Conservation (phyloP, 2,797 vertebrate species). For the Cottoperca gobio region DNA sequence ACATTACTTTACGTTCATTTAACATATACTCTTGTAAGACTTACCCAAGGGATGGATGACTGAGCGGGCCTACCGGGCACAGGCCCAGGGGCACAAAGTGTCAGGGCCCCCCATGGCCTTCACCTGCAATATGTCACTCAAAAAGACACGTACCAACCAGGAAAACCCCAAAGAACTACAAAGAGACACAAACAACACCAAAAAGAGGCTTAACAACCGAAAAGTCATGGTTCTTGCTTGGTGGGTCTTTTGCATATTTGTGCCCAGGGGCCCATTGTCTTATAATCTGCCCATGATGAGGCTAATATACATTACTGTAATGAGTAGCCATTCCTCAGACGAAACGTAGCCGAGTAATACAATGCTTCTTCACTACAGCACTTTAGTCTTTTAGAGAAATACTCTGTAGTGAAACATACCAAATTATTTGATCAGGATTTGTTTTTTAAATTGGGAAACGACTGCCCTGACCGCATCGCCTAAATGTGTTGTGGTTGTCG, state of each 20-base stretch:
- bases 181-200: too few species aligned
- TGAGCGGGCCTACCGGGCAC: too few species aligned
- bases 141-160: too few species aligned
- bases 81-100: too few species aligned
- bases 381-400: neutral
- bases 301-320: neutral
- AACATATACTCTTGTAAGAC: neutral
- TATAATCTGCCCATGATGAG: neutral
- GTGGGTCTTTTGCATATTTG: too few species aligned
- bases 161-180: too few species aligned
- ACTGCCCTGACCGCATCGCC: neutral
- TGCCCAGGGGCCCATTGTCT: too few species aligned
- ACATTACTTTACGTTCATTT: neutral
- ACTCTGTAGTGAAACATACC: too few species aligned
- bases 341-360: neutral
- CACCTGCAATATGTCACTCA: too few species aligned
- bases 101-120: too few species aligned
- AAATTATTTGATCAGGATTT: neutral
- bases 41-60: neutral
- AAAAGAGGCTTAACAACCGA: too few species aligned
- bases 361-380: neutral
- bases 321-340: neutral
- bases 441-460: neutral
- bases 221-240: too few species aligned
- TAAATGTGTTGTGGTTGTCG: constrained; percentile 30